Conservation (phyloP, 1,140 invertebrate species). For the Cotesia chilonis region DNA sequence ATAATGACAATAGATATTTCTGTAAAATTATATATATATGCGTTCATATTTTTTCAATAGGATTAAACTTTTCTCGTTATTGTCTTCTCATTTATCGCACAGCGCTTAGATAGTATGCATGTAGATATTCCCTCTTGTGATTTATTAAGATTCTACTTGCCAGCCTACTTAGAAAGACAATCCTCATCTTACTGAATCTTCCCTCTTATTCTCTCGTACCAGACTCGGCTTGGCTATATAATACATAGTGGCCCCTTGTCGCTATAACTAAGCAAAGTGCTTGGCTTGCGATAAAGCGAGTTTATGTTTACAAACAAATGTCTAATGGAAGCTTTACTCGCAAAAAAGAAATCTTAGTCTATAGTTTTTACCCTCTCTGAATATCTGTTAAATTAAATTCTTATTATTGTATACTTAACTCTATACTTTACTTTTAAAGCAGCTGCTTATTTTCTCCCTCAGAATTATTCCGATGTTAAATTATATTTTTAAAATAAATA, state of each 20-base stretch:
- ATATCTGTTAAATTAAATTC: too few species aligned
- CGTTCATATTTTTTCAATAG: background rate
- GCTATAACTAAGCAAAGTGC: slow-evolving; percentile 23
- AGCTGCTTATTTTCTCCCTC: too few species aligned
- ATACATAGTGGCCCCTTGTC: slow-evolving; percentile 10
- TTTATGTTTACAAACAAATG: slow-evolving; percentile 19
- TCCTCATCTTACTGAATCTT: background rate
- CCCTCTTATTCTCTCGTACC: slow-evolving; percentile 4
- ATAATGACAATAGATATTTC: too few species aligned
- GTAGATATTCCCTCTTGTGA: slow-evolving; percentile 9
- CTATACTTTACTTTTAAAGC: too few species aligned
- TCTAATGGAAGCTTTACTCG: slow-evolving; percentile 6
- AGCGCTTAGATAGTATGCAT: slow-evolving; percentile 4
- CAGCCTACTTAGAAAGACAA: slow-evolving; percentile 9
- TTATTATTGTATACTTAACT: too few species aligned
- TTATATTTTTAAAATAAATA: too few species aligned
- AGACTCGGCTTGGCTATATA: background rate
- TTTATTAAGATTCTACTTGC: slow-evolving; percentile 33
- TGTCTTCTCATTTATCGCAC: slow-evolving; percentile 32
- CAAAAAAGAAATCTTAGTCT: background rate
- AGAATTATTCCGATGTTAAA: too few species aligned
- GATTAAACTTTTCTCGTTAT: slow-evolving; percentile 39
- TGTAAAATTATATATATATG: background rate
- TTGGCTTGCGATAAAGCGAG: slow-evolving; percentile 27
- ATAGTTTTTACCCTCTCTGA: background rate